Conservation (phyloP, 2,797 vertebrate genomes). For the Morelia viridis region DNA sequence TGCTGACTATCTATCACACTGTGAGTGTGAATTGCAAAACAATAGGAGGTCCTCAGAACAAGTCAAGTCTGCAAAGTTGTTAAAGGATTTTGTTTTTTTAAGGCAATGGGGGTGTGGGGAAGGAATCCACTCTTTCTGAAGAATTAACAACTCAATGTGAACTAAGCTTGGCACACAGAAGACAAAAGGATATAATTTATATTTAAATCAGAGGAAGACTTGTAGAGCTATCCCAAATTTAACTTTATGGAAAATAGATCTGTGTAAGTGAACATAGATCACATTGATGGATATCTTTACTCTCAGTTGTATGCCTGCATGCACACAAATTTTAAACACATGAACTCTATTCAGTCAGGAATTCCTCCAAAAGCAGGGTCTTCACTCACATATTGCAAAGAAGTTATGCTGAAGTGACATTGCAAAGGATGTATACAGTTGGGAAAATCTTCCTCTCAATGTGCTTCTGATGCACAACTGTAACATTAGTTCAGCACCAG, state of each 20-base stretch:
- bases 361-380: neutral
- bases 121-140: neutral
- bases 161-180: neutral
- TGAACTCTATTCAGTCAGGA: neutral
- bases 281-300: neutral
- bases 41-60: neutral
- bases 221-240: neutral
- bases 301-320: neutral
- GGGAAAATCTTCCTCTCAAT: neutral
- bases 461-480: too few relatives aligned
- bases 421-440: neutral
- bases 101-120: neutral
- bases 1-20: neutral
- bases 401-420: neutral
- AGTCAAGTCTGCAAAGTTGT: neutral
- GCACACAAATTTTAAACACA: neutral
- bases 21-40: neutral
- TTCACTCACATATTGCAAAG: neutral
- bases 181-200: neutral
- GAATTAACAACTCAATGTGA: neutral
- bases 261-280: neutral
- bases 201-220: conserved; percentile 4
- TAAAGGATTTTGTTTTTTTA: neutral
- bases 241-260: neutral
- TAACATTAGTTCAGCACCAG: neutral